phyloP scores from a whole-genome alignment of 2,113 vertebrate genomes.

The Brienomyrus longianalis region DNA sequence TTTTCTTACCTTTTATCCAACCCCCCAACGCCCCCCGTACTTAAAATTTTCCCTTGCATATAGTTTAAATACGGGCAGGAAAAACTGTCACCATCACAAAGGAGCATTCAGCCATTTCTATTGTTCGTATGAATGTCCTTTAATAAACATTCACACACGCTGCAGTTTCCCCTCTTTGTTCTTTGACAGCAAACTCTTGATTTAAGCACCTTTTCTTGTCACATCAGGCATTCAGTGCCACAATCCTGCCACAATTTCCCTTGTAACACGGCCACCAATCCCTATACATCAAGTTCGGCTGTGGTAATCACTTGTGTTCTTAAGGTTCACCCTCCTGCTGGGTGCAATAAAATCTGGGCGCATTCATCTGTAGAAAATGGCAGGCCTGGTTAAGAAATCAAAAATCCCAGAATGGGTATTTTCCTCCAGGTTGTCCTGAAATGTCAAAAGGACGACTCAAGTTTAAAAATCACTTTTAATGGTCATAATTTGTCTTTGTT shows the following conservation, averaged over 20 bases:
- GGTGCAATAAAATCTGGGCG: neutral
- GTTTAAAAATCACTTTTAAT: neutral
- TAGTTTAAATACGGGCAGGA: neutral
- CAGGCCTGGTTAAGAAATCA: neutral
- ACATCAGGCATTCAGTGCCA: neutral
- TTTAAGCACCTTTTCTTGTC: neutral
- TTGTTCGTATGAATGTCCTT: neutral
- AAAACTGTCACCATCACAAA: neutral
- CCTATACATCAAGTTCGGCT: neutral
- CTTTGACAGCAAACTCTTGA: neutral
- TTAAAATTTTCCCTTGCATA: neutral
- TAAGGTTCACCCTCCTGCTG: neutral
- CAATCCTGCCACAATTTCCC: neutral
- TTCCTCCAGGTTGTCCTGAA: neutral
- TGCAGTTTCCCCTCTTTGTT: neutral
- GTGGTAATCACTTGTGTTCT: neutral
- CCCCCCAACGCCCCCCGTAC: neutral
- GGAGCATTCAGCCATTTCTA: neutral
- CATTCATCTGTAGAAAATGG: neutral
- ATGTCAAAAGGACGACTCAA: neutral
- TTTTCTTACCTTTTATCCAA: neutral
- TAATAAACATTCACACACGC: neutral
- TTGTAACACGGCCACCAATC: neutral
- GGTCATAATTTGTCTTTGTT: neutral
- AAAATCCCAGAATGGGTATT: neutral